Evolutionary conservation across 1,140 invertebrate genomes (phyloP).

Genomic region (Neodiprion fabricii): DNA sequence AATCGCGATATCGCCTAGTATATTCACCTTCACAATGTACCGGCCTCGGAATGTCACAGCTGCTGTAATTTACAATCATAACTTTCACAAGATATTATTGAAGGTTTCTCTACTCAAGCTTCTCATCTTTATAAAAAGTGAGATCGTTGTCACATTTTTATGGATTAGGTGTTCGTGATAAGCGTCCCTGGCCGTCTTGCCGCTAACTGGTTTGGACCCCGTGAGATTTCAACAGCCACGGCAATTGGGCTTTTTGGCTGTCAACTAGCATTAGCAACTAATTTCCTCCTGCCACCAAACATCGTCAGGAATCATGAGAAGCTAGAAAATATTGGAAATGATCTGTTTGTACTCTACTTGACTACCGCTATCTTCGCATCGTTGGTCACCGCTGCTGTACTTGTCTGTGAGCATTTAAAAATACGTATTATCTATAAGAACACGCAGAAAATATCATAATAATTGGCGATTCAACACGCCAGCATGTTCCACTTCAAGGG

Average conservation of each 20-base stretch:
- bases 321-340: constrained; percentile 47
- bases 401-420: neutral
- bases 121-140: too few species aligned
- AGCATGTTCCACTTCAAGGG: too few species aligned
- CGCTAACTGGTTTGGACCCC: constrained; percentile 64
- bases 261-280: constrained; percentile 65
- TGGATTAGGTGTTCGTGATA: constrained; percentile 65
- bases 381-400: constrained; percentile 26
- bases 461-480: too few species aligned
- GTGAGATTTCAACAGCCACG: constrained; percentile 78
- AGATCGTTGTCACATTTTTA: neutral
- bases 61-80: too few species aligned
- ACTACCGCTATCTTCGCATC: constrained; percentile 66
- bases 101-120: too few species aligned
- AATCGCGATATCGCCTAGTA: too few species aligned
- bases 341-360: constrained; percentile 54
- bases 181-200: constrained; percentile 77
- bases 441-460: too few species aligned
- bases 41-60: too few species aligned
- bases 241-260: constrained; percentile 81
- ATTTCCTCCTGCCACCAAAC: constrained; percentile 58
- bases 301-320: constrained; percentile 57
- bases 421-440: too few species aligned
- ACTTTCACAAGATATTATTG: too few species aligned
- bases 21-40: too few species aligned